These are phyloP conservation scores for Syngnathus scovelli DNA, from an alignment of 2,113 vertebrate genomes.

Conservation along the genomic window DNA sequence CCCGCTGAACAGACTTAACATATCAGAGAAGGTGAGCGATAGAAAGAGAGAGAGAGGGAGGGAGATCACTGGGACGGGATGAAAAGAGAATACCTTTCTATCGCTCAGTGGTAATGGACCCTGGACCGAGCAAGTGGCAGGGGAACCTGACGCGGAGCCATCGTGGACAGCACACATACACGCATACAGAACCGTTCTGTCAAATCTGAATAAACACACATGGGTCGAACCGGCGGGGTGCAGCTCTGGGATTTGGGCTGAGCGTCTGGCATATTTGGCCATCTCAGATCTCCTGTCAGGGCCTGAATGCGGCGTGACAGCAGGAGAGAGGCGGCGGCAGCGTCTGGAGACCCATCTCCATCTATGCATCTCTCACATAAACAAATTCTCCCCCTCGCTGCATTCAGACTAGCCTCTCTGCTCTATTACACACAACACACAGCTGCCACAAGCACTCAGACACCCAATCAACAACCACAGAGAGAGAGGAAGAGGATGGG, in stretches of 20 bases:
- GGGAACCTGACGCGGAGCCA: constrained; percentile 53
- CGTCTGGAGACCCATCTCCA: constrained; percentile 86
- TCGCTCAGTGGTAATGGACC: constrained; percentile 66
- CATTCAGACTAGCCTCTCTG: constrained; percentile 98
- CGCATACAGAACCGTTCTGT: constrained; percentile 49
- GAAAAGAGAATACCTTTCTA: constrained; percentile 50
- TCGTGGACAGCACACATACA: constrained; percentile 19
- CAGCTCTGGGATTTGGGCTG: constrained; percentile 64
- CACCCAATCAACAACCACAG: constrained; percentile 98
- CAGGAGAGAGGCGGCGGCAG: constrained; percentile 75
- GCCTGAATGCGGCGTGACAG: constrained; percentile 89
- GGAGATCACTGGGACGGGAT: constrained; percentile 64
- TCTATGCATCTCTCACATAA: constrained; percentile 99
- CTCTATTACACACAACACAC: constrained; percentile 99
- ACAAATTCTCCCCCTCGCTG: constrained; percentile 97
- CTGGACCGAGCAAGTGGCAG: constrained; percentile 48
- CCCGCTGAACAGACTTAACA: constrained; percentile 59
- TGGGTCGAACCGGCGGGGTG: constrained; percentile 38
- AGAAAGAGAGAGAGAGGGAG: constrained; percentile 20
- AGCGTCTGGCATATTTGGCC: constrained; percentile 81
- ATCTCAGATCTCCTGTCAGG: constrained; percentile 86
- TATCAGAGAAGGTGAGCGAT: constrained; percentile 40
- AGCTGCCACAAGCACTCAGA: constrained; percentile 99
- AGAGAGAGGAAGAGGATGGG: constrained; percentile 63
- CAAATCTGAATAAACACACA: constrained; percentile 70